Percentiles rank a stretch among this genome's conserved stretches.
phyloP scores from a whole-genome alignment of 1,140 invertebrate genomes.

The Agrypnia vestita region DNA sequence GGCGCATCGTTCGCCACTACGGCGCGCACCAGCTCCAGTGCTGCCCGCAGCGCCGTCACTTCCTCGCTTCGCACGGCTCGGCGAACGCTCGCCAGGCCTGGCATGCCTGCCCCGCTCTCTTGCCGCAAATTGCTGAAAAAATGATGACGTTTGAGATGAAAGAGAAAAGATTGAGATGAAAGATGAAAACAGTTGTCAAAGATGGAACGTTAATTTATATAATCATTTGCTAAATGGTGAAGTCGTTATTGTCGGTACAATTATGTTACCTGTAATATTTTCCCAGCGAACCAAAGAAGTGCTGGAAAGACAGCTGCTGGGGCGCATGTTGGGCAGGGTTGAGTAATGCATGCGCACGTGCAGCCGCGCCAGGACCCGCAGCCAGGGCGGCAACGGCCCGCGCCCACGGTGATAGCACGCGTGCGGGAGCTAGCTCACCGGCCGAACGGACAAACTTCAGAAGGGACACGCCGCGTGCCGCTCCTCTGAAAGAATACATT shows the following conservation, averaged over 20 bases:
- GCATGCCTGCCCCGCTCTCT: conserved; percentile 65
- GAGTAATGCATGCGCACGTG: conserved; percentile 89
- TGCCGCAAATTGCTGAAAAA: conserved; percentile 74
- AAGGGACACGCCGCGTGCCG: conserved; percentile 81
- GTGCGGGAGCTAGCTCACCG: conserved; percentile 88
- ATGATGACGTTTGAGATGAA: too few species aligned
- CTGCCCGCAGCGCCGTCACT: conserved; percentile 89
- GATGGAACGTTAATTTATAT: too few species aligned
- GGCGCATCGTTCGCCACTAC: conserved; percentile 87
- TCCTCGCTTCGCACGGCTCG: conserved; percentile 86
- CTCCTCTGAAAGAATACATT: conserved; percentile 55
- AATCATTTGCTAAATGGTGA: not conserved
- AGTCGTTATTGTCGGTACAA: not conserved
- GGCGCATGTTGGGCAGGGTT: conserved; percentile 73
- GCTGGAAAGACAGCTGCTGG: conserved; percentile 85
- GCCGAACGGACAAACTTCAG: conserved; percentile 93
- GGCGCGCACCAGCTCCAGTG: conserved; percentile 83
- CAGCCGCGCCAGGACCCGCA: conserved; percentile 80
- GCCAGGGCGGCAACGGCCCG: conserved; percentile 90
- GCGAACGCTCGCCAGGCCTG: conserved; percentile 62
- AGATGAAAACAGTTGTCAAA: too few species aligned
- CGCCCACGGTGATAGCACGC: conserved; percentile 90
- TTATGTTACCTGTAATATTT: conserved; percentile 79
- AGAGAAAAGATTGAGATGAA: too few species aligned
- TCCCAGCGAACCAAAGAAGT: conserved; percentile 89